Conservation (phyloP, 2,888 invertebrate species). For the Elaeidobius kamerunicus region DNA sequence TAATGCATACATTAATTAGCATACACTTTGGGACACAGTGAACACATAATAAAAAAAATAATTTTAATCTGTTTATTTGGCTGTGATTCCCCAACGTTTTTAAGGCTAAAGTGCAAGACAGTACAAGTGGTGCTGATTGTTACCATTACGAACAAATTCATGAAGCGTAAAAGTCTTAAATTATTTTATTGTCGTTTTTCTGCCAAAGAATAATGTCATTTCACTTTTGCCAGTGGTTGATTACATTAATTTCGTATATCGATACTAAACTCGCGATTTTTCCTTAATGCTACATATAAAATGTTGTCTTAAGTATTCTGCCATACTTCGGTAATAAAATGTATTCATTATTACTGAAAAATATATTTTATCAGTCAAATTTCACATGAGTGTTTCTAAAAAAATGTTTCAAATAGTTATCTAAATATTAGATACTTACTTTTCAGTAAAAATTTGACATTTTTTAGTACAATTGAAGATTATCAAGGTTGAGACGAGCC, state of each 20-base stretch:
- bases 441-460: background rate
- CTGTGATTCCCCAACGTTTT: background rate
- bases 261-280: too few species aligned
- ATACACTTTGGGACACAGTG: too few species aligned
- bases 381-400: too few species aligned
- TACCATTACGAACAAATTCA: slow-evolving; percentile 2
- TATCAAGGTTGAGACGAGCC: background rate
- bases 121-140: background rate
- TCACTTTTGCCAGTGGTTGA: slow-evolving; percentile 19
- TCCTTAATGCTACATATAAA: background rate
- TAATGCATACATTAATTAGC: too few species aligned
- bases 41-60: too few species aligned
- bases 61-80: too few species aligned
- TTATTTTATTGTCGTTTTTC: slow-evolving; percentile 20
- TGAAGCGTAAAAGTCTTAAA: background rate
- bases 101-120: background rate
- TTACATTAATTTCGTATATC: too few species aligned
- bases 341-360: too few species aligned
- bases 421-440: slow-evolving; percentile 10
- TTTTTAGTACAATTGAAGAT: background rate
- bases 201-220: slow-evolving; percentile 16
- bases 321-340: background rate
- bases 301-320: background rate
- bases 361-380: too few species aligned
- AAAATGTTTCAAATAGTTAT: too few species aligned